A percentile compares a stretch with the other conserved stretches of the same genome.
Conservation (phyloP, 2,888 invertebrate genomes). For the Rotaria macrura region DNA sequence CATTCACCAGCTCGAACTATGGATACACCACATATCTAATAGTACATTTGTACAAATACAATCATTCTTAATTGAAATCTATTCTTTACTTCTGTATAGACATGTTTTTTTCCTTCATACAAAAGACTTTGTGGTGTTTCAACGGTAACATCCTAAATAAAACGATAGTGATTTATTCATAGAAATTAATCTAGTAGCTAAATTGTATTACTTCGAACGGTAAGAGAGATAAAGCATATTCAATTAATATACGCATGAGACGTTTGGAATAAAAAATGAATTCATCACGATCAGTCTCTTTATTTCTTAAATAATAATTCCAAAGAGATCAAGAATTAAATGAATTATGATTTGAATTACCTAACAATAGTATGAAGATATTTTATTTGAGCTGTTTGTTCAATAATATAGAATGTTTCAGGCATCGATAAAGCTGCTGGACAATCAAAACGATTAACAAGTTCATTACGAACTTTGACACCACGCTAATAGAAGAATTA, state of each 20-base stretch:
- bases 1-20: slow-evolving; percentile 95
- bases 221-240: slow-evolving; percentile 80
- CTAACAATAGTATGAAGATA: slow-evolving; percentile 87
- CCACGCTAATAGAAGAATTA: slow-evolving; percentile 57
- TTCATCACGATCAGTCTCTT: slow-evolving; percentile 84
- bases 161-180: background rate
- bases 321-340: background rate
- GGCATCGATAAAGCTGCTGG: slow-evolving; percentile 77
- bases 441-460: slow-evolving; percentile 62
- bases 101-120: slow-evolving; percentile 71
- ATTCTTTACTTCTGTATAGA: slow-evolving; percentile 53
- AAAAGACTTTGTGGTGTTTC: slow-evolving; percentile 78
- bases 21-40: slow-evolving; percentile 84
- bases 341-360: background rate
- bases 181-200: background rate
- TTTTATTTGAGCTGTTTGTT: slow-evolving; percentile 60
- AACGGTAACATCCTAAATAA: slow-evolving; percentile 55
- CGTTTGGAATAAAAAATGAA: slow-evolving; percentile 98
- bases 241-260: slow-evolving; percentile 85
- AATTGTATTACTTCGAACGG: slow-evolving; percentile 59
- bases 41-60: no score
- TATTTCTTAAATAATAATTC: slow-evolving; percentile 58
- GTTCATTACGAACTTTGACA: slow-evolving; percentile 75
- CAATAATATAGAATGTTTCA: slow-evolving; percentile 69
- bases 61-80: no score